Conservation (phyloP, 2,797 vertebrate genomes). For the Heterohyrax brucei region DNA sequence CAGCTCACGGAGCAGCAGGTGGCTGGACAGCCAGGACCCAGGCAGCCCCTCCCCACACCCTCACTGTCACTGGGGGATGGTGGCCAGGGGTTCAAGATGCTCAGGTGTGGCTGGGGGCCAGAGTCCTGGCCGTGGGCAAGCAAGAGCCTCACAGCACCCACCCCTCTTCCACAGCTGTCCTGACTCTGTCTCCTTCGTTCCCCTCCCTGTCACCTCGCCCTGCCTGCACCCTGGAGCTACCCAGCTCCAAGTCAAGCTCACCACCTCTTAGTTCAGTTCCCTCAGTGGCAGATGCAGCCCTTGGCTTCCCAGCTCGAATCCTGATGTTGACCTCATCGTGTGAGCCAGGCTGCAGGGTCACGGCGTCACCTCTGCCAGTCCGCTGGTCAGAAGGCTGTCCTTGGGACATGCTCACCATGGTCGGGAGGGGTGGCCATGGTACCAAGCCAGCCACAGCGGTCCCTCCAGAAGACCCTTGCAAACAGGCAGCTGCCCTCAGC, state of each 20-base stretch:
- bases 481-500: no score
- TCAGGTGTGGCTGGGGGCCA: rapidly evolving
- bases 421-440: rapidly evolving
- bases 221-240: neutral
- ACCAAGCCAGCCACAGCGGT: no score
- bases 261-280: no score
- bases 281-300: neutral
- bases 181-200: rapidly evolving
- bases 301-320: rapidly evolving
- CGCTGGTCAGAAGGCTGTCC: neutral
- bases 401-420: rapidly evolving
- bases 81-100: neutral
- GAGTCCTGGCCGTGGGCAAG: no score
- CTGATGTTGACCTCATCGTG: rapidly evolving
- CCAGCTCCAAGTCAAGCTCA: neutral
- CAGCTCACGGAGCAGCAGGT: no score
- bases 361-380: neutral
- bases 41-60: no score
- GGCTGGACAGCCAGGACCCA: no score
- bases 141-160: rapidly evolving
- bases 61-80: no score
- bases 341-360: neutral
- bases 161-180: neutral
- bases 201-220: rapidly evolving
- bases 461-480: rapidly evolving